Evolutionary conservation across 2,113 vertebrate species (phyloP).

Genomic region (Heptranchias perlo): DNA sequence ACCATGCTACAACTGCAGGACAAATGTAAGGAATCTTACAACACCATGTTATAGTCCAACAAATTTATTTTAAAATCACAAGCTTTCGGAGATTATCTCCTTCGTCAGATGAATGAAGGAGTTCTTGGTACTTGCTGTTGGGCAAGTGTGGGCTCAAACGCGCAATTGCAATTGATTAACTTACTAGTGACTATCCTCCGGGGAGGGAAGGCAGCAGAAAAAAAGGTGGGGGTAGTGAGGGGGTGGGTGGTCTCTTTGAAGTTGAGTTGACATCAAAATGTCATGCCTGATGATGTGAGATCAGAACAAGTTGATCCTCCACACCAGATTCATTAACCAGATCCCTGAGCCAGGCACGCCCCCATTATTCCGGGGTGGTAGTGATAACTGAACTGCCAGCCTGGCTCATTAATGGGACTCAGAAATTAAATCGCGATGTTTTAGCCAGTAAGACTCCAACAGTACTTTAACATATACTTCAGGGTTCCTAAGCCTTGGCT

Average conservation of each 20-base stretch:
- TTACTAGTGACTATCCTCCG: not conserved
- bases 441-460: not conserved
- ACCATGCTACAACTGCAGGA: too few species aligned
- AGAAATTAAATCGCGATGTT: not conserved
- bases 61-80: too few species aligned
- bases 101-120: too few species aligned
- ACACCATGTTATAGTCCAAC: too few species aligned
- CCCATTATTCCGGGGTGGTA: not conserved
- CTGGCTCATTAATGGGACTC: not conserved
- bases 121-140: not conserved
- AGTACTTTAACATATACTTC: not conserved
- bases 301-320: not conserved
- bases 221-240: too few species aligned
- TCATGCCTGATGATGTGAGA: not conserved
- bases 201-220: not conserved
- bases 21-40: too few species aligned
- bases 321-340: not conserved
- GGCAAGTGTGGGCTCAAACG: not conserved
- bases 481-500: not conserved
- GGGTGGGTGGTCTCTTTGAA: not conserved
- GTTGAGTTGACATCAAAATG: not conserved
- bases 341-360: not conserved
- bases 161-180: not conserved
- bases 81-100: too few species aligned
- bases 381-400: not conserved